Evolutionary conservation across 1,140 invertebrate species (phyloP), one percentile per base, ranked within the genome.

Genomic region (Yoshiicerus persimilis): DNA sequence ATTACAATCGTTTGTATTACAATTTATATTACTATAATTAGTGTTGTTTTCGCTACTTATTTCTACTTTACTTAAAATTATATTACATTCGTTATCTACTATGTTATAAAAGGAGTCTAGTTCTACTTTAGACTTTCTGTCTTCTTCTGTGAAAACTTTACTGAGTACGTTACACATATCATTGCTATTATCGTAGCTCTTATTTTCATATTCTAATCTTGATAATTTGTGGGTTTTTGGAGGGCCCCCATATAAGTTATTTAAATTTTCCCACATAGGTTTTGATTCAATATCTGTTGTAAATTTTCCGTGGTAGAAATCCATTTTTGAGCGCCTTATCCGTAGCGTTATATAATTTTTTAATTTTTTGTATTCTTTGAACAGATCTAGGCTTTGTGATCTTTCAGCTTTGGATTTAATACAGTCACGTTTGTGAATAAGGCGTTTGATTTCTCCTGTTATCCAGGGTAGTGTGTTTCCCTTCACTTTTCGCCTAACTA

Each of bases 261-360:
- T 64, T 64, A 64, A 23, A 23, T 64, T 64, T 64, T 23, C 3
- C 56, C 56, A 64, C 56, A 64, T 64, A 3, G 6, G 4, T 23
- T 64, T 64, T 3, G 56, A 64, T 23, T 64, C 56, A 2, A 64
- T n/a, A 64, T 94, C 39, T 4, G n/a, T 38, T n/a, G 23, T 23
- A 64, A 64, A 64, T n/a, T n/a, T 64, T n/a, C 16, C 23, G 4
- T 23, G 20, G 23, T n/a, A n/a, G n/a, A n/a, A n/a, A n/a, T n/a
- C n/a, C n/a, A n/a, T 64, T 64, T 64, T 64, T n/a, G n/a, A n/a
- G n/a, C n/a, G n/a, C n/a, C 56, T 8, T n/a, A 64, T 0, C 16
- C 6, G 23, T 5, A 64, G n/a, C 8, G 56, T 64, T 23, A 64
- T n/a, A 64, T 23, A 64, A n/a, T 64, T 64, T n/a, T 64, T n/a